Conservation (phyloP, 2,113 vertebrate species). For the Caranx melampygus region DNA sequence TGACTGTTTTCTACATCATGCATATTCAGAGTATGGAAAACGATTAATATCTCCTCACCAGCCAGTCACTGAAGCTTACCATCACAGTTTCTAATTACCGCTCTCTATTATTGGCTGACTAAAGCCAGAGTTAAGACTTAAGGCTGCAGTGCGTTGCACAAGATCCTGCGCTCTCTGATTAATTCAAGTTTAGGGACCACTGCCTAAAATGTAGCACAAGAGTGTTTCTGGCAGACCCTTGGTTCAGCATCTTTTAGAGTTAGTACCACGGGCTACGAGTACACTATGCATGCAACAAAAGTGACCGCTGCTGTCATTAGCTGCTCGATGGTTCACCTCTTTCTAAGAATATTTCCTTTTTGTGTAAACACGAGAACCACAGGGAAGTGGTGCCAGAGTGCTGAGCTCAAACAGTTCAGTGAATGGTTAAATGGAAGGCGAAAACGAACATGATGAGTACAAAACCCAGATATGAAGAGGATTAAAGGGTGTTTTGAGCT, state of each 20-base stretch:
- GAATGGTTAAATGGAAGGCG: constrained; percentile 11
- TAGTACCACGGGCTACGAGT: neutral
- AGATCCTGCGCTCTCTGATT: constrained; percentile 8
- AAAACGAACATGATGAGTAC: neutral
- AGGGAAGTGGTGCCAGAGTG: neutral
- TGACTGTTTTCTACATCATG: neutral
- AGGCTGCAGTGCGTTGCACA: neutral
- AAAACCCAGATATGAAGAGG: neutral
- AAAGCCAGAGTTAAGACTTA: neutral
- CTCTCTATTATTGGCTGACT: constrained; percentile 5
- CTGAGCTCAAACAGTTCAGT: neutral
- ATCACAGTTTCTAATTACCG: constrained; percentile 32
- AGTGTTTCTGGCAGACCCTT: neutral
- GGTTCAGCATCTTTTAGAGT: neutral
- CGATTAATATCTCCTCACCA: neutral
- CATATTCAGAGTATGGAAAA: neutral
- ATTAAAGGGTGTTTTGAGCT: constrained; percentile 4
- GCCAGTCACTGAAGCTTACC: constrained; percentile 9
- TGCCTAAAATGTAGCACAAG: constrained; percentile 1
- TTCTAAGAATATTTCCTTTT: neutral
- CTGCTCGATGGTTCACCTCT: neutral
- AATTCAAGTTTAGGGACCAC: constrained; percentile 11
- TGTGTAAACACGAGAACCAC: neutral
- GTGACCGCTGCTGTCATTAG: constrained; percentile 8
- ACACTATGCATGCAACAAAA: neutral